These are phyloP conservation scores for Diorhabda carinulata DNA, from an alignment of 1,140 invertebrate genomes.

Conservation along the genomic window DNA sequence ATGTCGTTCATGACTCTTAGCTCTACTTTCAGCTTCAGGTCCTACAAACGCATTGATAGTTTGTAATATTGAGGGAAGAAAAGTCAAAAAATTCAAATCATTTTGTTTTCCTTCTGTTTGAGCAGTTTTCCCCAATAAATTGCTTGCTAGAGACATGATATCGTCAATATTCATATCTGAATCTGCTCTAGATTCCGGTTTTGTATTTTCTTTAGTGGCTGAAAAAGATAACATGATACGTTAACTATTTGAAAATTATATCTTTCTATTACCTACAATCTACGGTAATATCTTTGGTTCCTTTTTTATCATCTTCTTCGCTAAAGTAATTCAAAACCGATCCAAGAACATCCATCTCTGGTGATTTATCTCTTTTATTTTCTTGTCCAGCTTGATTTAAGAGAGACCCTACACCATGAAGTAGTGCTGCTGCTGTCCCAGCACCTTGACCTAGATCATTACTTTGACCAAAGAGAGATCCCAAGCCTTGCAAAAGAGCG, in stretches of 20 bases:
- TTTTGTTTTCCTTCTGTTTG: background rate
- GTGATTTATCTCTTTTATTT: background rate
- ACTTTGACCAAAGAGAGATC: constrained; percentile 20
- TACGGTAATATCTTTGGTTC: background rate
- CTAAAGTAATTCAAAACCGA: background rate
- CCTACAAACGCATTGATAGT: constrained; percentile 36
- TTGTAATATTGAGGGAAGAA: constrained; percentile 27
- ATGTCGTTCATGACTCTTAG: constrained; percentile 66
- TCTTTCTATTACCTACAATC: background rate
- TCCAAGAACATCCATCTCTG: background rate
- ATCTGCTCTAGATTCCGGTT: constrained; percentile 9
- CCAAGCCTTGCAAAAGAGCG: constrained; percentile 16
- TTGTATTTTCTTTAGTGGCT: background rate
- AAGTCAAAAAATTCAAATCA: constrained; percentile 22
- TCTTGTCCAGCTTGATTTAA: background rate
- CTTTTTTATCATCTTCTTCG: background rate
- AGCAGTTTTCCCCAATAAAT: background rate
- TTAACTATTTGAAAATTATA: background rate
- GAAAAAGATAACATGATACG: background rate
- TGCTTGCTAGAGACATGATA: constrained; percentile 25
- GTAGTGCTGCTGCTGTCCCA: constrained; percentile 26
- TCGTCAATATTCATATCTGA: constrained; percentile 27
- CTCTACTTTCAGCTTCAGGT: constrained; percentile 52
- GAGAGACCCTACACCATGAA: constrained; percentile 48
- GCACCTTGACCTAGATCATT: constrained; percentile 16